phyloP scores from a whole-genome alignment of 2,888 invertebrate species.

The Taphrorychus bicolor region DNA sequence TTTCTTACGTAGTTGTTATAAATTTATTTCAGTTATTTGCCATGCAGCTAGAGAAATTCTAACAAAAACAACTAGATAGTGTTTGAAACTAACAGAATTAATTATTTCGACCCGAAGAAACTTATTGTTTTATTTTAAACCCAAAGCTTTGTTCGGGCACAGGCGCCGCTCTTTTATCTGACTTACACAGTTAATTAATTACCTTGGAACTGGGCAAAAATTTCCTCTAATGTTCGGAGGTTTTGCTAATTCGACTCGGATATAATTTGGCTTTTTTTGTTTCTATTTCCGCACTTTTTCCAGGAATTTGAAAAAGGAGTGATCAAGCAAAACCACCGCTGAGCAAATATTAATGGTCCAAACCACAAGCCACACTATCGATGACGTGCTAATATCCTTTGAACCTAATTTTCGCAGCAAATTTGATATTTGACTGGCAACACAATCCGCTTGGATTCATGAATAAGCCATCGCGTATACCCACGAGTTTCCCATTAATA shows the following conservation, averaged over 20 bases:
- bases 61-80: slow-evolving; percentile 18
- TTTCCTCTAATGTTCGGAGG: neutral
- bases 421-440: neutral
- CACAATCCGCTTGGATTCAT: neutral
- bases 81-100: slow-evolving; percentile 24
- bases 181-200: slow-evolving; percentile 17
- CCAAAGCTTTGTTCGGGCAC: slow-evolving; percentile 5
- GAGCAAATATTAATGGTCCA: too few species aligned
- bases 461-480: neutral
- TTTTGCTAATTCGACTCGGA: neutral
- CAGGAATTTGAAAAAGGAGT: too few species aligned
- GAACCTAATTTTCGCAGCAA: neutral
- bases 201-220: neutral
- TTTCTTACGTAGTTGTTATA: slow-evolving; percentile 23
- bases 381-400: neutral
- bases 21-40: slow-evolving; percentile 24
- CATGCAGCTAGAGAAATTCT: slow-evolving; percentile 12
- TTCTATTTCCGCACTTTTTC: too few species aligned
- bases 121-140: slow-evolving; percentile 26
- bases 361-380: neutral
- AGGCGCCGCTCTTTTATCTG: slow-evolving; percentile 6
- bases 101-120: slow-evolving; percentile 23
- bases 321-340: too few species aligned
- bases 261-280: neutral
- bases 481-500: neutral